phyloP scores from a whole-genome alignment of 2,113 vertebrate species.

The Fulmarus glacialis region DNA sequence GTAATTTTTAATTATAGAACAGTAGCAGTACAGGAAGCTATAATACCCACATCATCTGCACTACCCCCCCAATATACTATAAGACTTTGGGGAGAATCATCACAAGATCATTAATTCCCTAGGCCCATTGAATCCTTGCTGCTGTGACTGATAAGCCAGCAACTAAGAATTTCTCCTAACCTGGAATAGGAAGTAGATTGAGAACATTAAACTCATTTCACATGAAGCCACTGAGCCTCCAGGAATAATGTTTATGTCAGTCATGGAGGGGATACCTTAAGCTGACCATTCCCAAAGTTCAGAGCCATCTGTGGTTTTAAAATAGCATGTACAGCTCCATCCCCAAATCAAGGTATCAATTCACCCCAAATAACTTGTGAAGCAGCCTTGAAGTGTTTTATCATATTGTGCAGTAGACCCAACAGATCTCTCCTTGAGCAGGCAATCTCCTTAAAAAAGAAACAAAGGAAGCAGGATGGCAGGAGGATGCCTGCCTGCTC shows the following conservation, averaged over 20 bases:
- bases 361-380: background rate
- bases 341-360: background rate
- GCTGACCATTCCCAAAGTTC: no score
- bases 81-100: background rate
- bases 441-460: conserved; percentile 9
- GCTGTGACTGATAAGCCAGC: background rate
- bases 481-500: conserved; percentile 41
- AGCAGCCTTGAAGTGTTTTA: background rate
- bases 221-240: background rate
- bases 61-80: background rate
- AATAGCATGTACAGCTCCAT: background rate
- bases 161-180: background rate
- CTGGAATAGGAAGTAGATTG: background rate
- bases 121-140: background rate
- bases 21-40: background rate
- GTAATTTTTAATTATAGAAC: background rate
- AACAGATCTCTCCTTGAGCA: conserved; percentile 12
- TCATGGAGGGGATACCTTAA: background rate
- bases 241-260: background rate
- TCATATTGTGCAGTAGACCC: background rate
- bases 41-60: background rate
- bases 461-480: conserved; percentile 19
- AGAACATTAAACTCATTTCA: background rate
- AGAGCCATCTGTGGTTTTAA: background rate
- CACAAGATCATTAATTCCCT: rapidly evolving